phyloP scores from a whole-genome alignment of 1,140 invertebrate species.

The Drosophila ogumai region DNA sequence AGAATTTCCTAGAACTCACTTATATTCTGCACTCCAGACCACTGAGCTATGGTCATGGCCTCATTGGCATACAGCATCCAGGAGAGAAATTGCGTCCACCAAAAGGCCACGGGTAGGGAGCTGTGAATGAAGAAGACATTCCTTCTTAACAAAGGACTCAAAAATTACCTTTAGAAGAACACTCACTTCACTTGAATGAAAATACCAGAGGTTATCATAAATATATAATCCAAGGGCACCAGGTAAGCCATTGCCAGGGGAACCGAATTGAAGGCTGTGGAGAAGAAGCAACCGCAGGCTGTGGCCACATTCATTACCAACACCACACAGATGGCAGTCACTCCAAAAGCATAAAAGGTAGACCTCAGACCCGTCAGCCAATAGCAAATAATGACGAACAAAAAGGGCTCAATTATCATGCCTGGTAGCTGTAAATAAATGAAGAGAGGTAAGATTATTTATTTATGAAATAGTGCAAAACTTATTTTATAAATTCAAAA shows the following conservation, averaged over 20 bases:
- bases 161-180: background rate
- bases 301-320: slow-evolving; percentile 93
- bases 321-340: slow-evolving; percentile 89
- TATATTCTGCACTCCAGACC: slow-evolving; percentile 91
- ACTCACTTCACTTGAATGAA: slow-evolving; percentile 92
- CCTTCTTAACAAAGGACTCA: background rate
- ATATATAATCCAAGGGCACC: slow-evolving; percentile 93
- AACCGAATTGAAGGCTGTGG: slow-evolving; percentile 92
- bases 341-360: slow-evolving; percentile 88
- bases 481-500: too few species aligned
- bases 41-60: slow-evolving; percentile 92
- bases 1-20: slow-evolving; percentile 86
- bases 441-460: background rate
- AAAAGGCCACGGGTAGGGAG: slow-evolving; percentile 91
- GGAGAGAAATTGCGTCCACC: slow-evolving; percentile 95
- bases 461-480: too few species aligned
- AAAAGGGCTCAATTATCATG: slow-evolving; percentile 90
- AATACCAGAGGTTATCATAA: slow-evolving; percentile 95
- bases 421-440: slow-evolving; percentile 89
- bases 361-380: slow-evolving; percentile 90
- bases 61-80: slow-evolving; percentile 98
- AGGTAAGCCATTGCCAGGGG: slow-evolving; percentile 92
- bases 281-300: slow-evolving; percentile 94
- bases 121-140: slow-evolving; percentile 85
- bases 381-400: slow-evolving; percentile 92